Base-by-base conservation (phyloP, 92 coral and sea anemone genomes). In the Galaxea fascicularis region DNA sequence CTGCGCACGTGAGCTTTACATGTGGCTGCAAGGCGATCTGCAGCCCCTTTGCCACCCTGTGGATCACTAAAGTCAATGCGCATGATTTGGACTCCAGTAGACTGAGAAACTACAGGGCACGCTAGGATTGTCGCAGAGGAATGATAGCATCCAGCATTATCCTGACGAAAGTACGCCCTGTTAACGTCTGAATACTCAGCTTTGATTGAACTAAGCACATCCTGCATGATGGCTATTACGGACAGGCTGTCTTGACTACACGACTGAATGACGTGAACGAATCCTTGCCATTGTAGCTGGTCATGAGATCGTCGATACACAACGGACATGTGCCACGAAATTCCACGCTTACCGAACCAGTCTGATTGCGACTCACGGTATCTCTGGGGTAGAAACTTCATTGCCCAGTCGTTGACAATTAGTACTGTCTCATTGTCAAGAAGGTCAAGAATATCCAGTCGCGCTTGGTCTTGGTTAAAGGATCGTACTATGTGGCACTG, bases 21-120 rank as follows among this genome's bases (percentile, higher is more conserved):
- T 4, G 74, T 83, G 27, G 88, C 88, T 24, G 82, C 73, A 58
- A 83, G 82, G 47, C 86, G 35, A 51, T 82, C 79, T 58, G 86
- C 79, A 5, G 79, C 86, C 24, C 86, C 86, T 24, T 82, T 82
- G 24, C 86, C 79, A 15, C 86, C 86, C n/a, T n/a, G n/a, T n/a
- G n/a, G n/a, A n/a, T n/a, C n/a, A n/a, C n/a, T n/a, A n/a, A n/a
- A n/a, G n/a, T 35, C 54, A 70, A 45, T 17, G 52, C 21, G 52
- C 70, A n/a, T 16, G 24, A 70, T 65, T 28, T 65, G 64, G 63
- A 73, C 78, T 45, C 64, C 45, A 24, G 49, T 53, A 49, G 53
- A 70, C 27, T 29, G 0, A 0, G 75, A 35, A 70, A 70, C 45
- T 30, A 41, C 75, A 30, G 75, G 75, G 75, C 75, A 70, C 20